These are phyloP conservation scores for Nymphalis polychloros DNA, from an alignment of 2,888 invertebrate genomes.

Conservation along the genomic window DNA sequence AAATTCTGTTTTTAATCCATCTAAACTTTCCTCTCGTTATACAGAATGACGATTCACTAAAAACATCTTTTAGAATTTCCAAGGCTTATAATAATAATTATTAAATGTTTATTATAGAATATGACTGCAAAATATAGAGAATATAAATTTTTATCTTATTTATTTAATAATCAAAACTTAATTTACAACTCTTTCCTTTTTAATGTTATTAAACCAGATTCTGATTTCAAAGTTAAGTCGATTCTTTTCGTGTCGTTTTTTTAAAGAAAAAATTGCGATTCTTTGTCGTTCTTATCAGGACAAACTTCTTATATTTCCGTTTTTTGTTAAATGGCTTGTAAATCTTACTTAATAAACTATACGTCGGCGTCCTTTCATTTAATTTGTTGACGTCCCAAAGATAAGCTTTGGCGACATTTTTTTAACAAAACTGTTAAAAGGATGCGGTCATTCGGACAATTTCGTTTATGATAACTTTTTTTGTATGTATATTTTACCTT, in stretches of 20 bases:
- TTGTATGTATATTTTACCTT: constrained; percentile 3
- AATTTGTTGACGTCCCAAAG: constrained; percentile 51
- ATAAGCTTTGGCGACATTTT: constrained; percentile 51
- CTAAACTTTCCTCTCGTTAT: too few species aligned
- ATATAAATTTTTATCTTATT: too few species aligned
- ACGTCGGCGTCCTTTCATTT: constrained; percentile 51
- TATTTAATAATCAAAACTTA: neutral
- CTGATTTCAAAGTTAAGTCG: constrained; percentile 24
- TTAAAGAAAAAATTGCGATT: constrained; percentile 16
- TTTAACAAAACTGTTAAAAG: constrained; percentile 29
- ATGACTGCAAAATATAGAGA: too few species aligned
- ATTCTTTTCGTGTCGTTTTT: constrained; percentile 12
- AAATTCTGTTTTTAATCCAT: too few species aligned
- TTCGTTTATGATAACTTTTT: constrained; percentile 26
- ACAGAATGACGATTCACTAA: too few species aligned
- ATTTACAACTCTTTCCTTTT: neutral
- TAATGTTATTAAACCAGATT: neutral
- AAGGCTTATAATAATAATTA: too few species aligned
- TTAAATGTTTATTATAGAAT: too few species aligned
- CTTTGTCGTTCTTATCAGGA: constrained; percentile 39
- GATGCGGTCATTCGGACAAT: constrained; percentile 39
- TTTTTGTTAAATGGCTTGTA: constrained; percentile 59
- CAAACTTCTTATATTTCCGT: constrained; percentile 40
- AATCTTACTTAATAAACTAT: constrained; percentile 54
- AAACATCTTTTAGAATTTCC: too few species aligned